Conservation (phyloP, 2,888 invertebrate genomes). For the Synanthedon vespiformis region DNA sequence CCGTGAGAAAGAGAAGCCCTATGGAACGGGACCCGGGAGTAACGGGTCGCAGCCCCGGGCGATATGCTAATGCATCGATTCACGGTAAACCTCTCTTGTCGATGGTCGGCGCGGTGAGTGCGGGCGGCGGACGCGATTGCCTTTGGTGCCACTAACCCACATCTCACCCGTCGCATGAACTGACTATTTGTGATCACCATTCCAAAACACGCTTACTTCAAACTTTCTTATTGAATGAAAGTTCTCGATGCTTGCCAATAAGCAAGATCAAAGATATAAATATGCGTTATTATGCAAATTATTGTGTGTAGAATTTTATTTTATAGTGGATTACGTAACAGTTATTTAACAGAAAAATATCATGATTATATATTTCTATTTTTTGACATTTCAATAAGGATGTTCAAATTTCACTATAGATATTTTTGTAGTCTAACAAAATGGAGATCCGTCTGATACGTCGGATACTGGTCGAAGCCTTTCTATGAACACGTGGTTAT, state of each 20-base stretch:
- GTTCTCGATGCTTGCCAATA: conserved; percentile 36
- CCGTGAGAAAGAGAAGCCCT: conserved; percentile 48
- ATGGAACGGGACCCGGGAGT: conserved; percentile 48
- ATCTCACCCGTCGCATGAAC: conserved; percentile 51
- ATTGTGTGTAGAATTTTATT: too few species aligned
- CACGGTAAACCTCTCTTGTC: conserved; percentile 22
- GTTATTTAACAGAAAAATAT: too few species aligned
- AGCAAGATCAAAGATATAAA: conserved; percentile 5
- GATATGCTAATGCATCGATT: conserved; percentile 53
- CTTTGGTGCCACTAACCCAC: conserved; percentile 59
- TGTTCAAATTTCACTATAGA: too few species aligned
- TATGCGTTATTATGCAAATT: too few species aligned
- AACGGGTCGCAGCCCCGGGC: conserved; percentile 55
- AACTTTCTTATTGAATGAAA: conserved; percentile 64
- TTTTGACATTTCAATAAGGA: too few species aligned
- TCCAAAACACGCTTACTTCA: conserved; percentile 55
- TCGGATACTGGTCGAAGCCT: too few species aligned
- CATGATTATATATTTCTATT: too few species aligned
- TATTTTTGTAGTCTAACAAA: too few species aligned
- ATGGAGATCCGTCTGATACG: too few species aligned
- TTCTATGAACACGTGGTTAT: too few species aligned
- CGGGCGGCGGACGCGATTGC: conserved; percentile 25
- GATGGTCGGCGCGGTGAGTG: conserved; percentile 11
- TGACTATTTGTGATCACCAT: conserved; percentile 54
- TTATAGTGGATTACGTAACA: too few species aligned